Evolutionary conservation across 1,140 invertebrate species (phyloP), one percentile per base, ranked within the genome.

Genomic region (Diuraphis noxia): DNA sequence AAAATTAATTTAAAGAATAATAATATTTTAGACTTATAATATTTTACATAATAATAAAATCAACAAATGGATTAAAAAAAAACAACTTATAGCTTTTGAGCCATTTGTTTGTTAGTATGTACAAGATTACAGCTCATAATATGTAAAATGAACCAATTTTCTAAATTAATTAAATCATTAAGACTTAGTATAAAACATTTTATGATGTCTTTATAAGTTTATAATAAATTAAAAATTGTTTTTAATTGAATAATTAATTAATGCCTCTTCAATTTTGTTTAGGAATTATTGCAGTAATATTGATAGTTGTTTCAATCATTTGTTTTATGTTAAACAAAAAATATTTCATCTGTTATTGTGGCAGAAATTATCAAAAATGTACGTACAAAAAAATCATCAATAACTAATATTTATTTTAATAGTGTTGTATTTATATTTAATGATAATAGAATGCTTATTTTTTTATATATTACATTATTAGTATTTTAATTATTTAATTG

Each of bases 361-460:
- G 77, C n/a, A 82, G 89, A 91, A 49, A 91, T 46, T 91, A 91
- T 91, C 89, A 91, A 49, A 91, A 91, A 81, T 82, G 89, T 91
- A 91, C 49, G 89, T 91, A 90, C n/a, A 81, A 90, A 36, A 82
- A 77, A 81, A 43, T 89, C 7, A 41, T n/a, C 7, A 63, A n/a
- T 88, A 13, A 36, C 7, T 85, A 85, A 46, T 85, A 72, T n/a
- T n/a, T n/a, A n/a, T 72, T n/a, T n/a, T 23, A 38, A 7, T 38
- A 79, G 40, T 41, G 5, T 84, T 81, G 40, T 41, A 40, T 84
- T 84, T 84, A 82, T 41, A 41, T 41, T 40, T 9, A 17, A 43
- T 84, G 1, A n/a, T n/a, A 36, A 41, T 41, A 13, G 40, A 43
- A 84, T n/a, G 81, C 81, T 49, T 86, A 8, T 36, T 25, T 34